phyloP scores from a whole-genome alignment of 2,797 vertebrate species.

The Gymnopithys bicolor region DNA sequence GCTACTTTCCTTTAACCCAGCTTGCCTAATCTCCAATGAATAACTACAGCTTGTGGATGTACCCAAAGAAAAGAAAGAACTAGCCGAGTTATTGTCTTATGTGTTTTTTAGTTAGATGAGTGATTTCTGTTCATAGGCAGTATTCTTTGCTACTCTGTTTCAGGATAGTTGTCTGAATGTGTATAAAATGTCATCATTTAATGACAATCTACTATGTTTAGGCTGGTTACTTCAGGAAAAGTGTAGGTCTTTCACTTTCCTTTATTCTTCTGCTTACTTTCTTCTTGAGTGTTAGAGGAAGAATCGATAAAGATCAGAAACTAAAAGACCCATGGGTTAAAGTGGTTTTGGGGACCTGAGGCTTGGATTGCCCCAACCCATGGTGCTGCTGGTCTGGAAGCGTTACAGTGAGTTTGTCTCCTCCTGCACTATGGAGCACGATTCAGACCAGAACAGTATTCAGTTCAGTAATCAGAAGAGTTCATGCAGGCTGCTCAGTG shows the following conservation, averaged over 20 bases:
- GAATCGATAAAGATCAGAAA: neutral
- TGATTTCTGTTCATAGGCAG: neutral
- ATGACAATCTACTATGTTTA: neutral
- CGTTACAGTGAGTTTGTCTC: neutral
- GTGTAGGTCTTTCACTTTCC: neutral
- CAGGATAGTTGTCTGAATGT: neutral
- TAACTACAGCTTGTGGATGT: neutral
- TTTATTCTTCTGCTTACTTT: neutral
- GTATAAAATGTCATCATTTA: neutral
- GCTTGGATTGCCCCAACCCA: neutral
- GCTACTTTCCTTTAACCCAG: neutral
- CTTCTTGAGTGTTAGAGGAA: neutral
- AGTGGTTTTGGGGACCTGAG: neutral
- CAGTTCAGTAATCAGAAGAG: neutral
- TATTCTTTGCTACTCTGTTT: neutral
- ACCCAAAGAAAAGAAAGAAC: neutral
- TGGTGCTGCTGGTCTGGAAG: neutral
- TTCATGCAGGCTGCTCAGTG: neutral
- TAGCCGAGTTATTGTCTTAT: neutral
- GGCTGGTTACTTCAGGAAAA: neutral
- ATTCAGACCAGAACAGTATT: neutral
- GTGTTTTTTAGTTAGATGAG: neutral
- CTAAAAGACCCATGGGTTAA: neutral
- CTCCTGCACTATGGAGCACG: rapidly evolving
- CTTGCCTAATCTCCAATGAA: neutral